Evolutionary conservation across 2,113 vertebrate genomes (phyloP).

Genomic region (Oncorhynchus kisutch): DNA sequence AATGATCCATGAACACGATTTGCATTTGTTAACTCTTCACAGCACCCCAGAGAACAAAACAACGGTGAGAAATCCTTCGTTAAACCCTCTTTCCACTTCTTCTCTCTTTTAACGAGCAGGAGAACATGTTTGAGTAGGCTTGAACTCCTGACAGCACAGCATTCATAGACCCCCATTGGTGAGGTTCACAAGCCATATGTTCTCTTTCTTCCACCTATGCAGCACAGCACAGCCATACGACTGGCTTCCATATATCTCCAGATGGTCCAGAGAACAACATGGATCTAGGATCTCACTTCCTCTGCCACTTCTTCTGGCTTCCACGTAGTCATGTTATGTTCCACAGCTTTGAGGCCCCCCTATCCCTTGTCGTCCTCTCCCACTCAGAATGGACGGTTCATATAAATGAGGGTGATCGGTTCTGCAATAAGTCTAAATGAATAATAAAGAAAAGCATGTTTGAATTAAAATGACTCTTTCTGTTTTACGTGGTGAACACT

Average conservation of each 20-base stretch:
- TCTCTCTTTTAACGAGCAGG: background rate
- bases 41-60: no score
- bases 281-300: background rate
- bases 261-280: no score
- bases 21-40: background rate
- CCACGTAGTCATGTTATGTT: background rate
- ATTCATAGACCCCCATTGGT: conserved; percentile 2
- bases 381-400: conserved; percentile 16
- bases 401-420: no score
- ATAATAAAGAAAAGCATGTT: no score
- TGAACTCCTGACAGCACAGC: conserved; percentile 13
- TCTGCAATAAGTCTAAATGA: no score
- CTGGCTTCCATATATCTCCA: no score
- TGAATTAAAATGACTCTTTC: no score
- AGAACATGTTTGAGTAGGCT: background rate
- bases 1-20: no score
- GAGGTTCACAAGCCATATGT: conserved; percentile 63
- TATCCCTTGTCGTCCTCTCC: background rate
- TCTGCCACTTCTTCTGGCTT: conserved; percentile 24
- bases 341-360: background rate
- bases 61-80: background rate
- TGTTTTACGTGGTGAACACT: no score
- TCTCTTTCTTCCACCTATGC: conserved; percentile 30
- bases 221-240: background rate
- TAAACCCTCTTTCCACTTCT: background rate